Conservation (phyloP, 1,140 invertebrate species). For the Caenorhabditis inopinata region DNA sequence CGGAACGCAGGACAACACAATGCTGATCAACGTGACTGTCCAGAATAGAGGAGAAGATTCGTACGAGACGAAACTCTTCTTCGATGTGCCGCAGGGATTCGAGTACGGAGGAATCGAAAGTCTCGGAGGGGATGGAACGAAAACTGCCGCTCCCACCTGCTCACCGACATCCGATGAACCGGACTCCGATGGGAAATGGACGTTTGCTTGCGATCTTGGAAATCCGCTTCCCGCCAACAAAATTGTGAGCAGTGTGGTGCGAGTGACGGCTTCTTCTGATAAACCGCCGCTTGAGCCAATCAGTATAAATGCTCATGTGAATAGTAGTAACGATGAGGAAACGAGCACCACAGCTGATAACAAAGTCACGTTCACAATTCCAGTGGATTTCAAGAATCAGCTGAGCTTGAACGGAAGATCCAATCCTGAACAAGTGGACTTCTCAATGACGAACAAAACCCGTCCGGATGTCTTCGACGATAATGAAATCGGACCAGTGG, state of each 20-base stretch:
- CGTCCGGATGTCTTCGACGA: constrained; percentile 56
- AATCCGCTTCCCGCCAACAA: constrained; percentile 64
- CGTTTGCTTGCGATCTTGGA: constrained; percentile 60
- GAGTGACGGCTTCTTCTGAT: constrained; percentile 55
- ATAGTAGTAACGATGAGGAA: constrained; percentile 59
- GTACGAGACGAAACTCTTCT: constrained; percentile 61
- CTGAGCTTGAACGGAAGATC: constrained; percentile 56
- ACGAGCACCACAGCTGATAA: constrained; percentile 54
- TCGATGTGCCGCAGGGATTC: constrained; percentile 62
- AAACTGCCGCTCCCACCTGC: constrained; percentile 47
- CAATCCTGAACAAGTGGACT: constrained; percentile 62
- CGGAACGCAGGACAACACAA: constrained; percentile 54
- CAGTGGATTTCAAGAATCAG: constrained; percentile 63
- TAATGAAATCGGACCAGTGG: constrained; percentile 64
- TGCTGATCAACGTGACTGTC: constrained; percentile 50
- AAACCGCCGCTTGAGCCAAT: constrained; percentile 51
- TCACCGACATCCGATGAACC: constrained; percentile 52
- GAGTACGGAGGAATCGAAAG: constrained; percentile 64
- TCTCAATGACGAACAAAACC: constrained; percentile 58
- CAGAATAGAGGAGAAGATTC: constrained; percentile 64
- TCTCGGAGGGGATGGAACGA: constrained; percentile 55
- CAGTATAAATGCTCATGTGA: constrained; percentile 51
- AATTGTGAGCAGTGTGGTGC: constrained; percentile 55
- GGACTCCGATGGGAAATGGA: constrained; percentile 50
- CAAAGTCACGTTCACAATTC: constrained; percentile 56